Evolutionary conservation across 2,888 invertebrate genomes (phyloP).

Genomic region (Hoplodrina ambigua): DNA sequence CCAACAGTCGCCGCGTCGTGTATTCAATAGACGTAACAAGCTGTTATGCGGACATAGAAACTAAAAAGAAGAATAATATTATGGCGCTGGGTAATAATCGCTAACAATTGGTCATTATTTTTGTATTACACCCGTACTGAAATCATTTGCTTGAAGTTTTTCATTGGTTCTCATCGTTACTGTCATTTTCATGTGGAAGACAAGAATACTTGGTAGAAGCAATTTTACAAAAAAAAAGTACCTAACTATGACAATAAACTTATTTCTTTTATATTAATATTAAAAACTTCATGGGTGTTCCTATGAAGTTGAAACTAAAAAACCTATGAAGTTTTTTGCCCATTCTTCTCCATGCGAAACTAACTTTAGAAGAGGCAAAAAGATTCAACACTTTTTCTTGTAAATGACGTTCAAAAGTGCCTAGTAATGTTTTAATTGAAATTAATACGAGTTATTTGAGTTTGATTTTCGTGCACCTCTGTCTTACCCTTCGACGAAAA

Average conservation of each 20-base stretch:
- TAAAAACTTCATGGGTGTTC: no score
- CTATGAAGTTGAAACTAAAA: no score
- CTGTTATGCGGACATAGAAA: background rate
- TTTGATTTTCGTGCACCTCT: no score
- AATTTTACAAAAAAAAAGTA: background rate
- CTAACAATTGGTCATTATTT: conserved; percentile 27
- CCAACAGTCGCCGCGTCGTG: conserved; percentile 15
- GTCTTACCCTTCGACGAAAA: background rate
- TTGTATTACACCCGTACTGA: conserved; percentile 3
- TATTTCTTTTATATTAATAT: no score
- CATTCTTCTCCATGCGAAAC: no score
- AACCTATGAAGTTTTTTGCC: no score
- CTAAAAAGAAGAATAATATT: background rate
- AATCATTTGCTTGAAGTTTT: background rate
- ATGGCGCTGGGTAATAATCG: background rate
- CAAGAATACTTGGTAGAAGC: background rate
- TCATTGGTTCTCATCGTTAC: background rate
- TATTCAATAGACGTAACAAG: background rate
- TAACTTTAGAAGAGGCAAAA: no score
- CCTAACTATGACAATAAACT: no score
- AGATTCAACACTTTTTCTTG: no score
- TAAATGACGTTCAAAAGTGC: no score
- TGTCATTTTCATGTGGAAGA: background rate
- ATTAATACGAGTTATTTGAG: no score
- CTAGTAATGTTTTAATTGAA: no score